Conservation (phyloP, 2,888 invertebrate species). For the Acanthopleura granulata region DNA sequence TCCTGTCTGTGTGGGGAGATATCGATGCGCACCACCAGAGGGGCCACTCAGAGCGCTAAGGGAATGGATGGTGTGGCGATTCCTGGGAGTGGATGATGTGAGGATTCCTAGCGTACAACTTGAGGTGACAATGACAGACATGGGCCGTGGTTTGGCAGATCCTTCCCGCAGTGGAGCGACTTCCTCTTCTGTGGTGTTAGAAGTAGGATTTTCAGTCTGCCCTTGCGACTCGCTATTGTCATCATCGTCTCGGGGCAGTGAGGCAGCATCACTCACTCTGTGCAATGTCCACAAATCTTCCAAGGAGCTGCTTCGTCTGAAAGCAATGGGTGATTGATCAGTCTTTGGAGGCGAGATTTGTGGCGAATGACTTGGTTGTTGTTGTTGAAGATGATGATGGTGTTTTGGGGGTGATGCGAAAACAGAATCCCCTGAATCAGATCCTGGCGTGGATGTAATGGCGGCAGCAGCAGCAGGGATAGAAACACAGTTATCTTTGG, state of each 20-base stretch:
- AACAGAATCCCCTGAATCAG: background rate
- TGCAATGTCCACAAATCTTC: constrained; percentile 12
- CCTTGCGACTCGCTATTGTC: background rate
- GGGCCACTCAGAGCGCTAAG: background rate
- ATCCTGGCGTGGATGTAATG: background rate
- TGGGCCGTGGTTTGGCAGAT: background rate
- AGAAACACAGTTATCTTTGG: background rate
- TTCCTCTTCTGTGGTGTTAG: background rate
- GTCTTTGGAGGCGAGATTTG: background rate
- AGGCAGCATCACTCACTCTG: background rate
- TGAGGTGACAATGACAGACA: constrained; percentile 8
- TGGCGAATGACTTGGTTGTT: too few species aligned
- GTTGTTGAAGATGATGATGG: too few species aligned
- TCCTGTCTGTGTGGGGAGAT: background rate
- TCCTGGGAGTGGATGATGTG: background rate
- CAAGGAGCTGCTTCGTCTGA: background rate
- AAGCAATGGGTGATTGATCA: background rate
- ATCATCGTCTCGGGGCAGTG: background rate
- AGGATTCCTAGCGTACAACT: background rate
- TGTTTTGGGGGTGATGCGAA: background rate
- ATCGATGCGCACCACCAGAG: background rate
- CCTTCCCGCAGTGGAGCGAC: background rate
- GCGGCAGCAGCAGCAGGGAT: too few species aligned
- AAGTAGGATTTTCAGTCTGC: background rate
- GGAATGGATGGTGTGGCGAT: background rate